A percentile compares a stretch with the other conserved stretches of the same genome.
These are phyloP conservation scores for Empis stercorea DNA, from an alignment of 2,888 invertebrate species.

Conservation along the genomic window DNA sequence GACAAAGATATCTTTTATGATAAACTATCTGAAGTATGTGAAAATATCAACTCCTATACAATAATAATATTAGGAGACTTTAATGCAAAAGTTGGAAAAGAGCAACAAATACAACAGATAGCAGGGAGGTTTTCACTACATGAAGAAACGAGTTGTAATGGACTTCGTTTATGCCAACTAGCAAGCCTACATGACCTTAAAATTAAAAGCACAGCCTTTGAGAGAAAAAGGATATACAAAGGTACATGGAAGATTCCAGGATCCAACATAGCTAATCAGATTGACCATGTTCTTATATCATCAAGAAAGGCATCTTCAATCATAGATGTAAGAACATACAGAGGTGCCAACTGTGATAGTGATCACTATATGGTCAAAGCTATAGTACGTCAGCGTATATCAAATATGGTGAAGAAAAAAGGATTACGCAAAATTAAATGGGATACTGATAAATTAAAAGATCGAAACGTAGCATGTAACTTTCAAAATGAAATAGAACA, in stretches of 20 bases:
- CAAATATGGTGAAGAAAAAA: neutral
- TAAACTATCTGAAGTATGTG: no score
- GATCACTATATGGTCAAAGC: neutral
- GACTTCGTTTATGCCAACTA: neutral
- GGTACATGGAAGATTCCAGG: neutral
- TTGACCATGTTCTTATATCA: neutral
- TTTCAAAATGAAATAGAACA: neutral
- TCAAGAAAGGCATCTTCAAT: neutral
- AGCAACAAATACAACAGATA: neutral
- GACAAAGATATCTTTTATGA: no score
- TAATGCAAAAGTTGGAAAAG: neutral
- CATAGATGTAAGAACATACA: neutral
- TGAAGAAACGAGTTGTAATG: neutral
- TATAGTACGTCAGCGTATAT: neutral
- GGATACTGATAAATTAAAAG: neutral
- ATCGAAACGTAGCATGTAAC: neutral
- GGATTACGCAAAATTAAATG: neutral
- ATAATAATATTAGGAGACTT: neutral
- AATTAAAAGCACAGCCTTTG: neutral
- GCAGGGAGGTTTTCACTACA: neutral
- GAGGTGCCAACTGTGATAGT: neutral
- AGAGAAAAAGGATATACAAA: neutral
- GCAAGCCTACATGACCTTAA: neutral
- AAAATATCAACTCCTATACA: no score
- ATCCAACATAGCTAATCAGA: neutral